Evolutionary conservation across 2,113 vertebrate genomes (phyloP), one percentile per base, ranked within the genome.

Genomic region (rabbit (Oryctolagus cuniculus)): DNA sequence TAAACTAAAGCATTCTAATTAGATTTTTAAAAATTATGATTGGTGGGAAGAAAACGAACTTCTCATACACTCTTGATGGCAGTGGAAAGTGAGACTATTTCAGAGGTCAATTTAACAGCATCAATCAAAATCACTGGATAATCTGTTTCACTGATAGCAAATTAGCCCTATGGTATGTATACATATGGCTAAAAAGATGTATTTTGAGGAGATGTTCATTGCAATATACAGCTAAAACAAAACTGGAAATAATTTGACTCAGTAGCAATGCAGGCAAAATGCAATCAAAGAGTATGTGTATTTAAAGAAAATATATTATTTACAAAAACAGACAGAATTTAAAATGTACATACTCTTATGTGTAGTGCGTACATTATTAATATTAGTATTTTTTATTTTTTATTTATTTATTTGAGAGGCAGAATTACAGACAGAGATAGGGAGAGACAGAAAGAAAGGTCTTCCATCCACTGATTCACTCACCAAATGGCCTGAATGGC

Each of bases 1-100:
- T 80, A 83, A 91, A 93, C 83, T 80, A 83, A 91, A 93, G n/a
- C 31, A 73, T 2, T 55, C 6, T 91, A 89, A 95, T 93, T 96
- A 81, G 31, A 78, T 44, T 38, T 86, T 81, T 73, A 77, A 94
- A 92, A 88, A 53, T 34, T 21, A 63, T 31, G 34, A 38, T 72
- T 75, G 11, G n/a, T 49, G 6, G 55, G 3, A 93, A 72, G 38
- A 44, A 90, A 67, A 90, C 8, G 51, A 87, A 70, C 80, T n/a
- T 83, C 38, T 5, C 5, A 38, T 67, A 51, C 5, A 31, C 3
- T 81, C 6, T 64, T 67, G 85, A 63, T 75, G 44, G 5, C 21
- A 90, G 27, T 67, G 25, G 8, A 85, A 77, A 94, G 5, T 55
- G 27, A 95, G 44, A 31, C 72, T 81, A 86, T 86, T 92, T 94